A percentile compares a stretch with the other conserved stretches of the same genome.
These are phyloP conservation scores for Rattus rattus DNA, from an alignment of 2,113 vertebrate genomes.

Conservation along the genomic window DNA sequence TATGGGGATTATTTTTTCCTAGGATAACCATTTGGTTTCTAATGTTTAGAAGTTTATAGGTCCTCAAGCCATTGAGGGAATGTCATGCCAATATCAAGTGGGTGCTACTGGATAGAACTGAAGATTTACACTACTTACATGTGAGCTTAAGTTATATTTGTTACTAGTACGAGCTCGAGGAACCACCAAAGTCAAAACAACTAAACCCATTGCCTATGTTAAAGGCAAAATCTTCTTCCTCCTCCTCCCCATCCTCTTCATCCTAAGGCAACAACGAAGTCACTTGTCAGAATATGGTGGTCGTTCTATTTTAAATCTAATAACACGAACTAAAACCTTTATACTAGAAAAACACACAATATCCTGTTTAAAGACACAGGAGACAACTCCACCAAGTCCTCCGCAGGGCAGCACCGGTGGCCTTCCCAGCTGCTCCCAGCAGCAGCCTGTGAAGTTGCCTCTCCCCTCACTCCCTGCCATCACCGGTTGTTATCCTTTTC, in stretches of 20 bases:
- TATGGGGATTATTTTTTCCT: constrained; percentile 26
- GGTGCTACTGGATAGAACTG: not conserved
- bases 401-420: not conserved
- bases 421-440: too few species aligned
- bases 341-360: not conserved
- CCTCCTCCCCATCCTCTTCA: too few species aligned
- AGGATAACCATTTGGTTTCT: constrained; percentile 48
- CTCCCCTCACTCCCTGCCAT: not conserved
- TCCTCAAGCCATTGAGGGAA: constrained; percentile 34
- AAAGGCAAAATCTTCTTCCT: not conserved
- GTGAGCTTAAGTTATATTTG: not conserved
- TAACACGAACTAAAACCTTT: not conserved
- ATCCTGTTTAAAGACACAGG: not conserved
- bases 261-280: not conserved
- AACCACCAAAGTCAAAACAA: not conserved
- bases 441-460: not conserved
- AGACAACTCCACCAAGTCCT: not conserved
- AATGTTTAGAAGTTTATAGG: constrained; percentile 36
- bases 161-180: not conserved
- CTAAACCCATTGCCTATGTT: not conserved
- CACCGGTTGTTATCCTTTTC: not conserved
- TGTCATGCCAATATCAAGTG: constrained; percentile 40
- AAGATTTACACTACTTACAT: not conserved
- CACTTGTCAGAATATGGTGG: not conserved
- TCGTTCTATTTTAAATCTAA: not conserved